Base-by-base conservation (phyloP, 2,888 invertebrate species). In the Leucophora obtusa region DNA sequence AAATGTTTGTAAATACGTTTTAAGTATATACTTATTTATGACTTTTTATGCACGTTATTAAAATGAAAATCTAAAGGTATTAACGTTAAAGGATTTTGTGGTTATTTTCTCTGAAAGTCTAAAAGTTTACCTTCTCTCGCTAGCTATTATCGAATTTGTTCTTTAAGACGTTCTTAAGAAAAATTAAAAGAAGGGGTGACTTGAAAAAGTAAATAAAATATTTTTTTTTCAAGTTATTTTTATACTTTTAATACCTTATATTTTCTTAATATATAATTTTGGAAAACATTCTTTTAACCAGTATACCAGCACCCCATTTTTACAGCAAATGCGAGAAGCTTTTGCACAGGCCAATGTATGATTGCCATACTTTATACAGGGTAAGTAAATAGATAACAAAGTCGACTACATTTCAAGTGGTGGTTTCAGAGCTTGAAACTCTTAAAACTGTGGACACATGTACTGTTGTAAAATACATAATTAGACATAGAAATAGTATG, bases 21-120 rank as follows among this genome's bases (percentile, higher is more conserved):
- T 53, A 53, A 1, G 4, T 24, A 7, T 24, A 56, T 62, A 28
- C 15, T 35, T 69, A 50, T 62, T 75, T 75, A 69, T 35, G 60
- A 66, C 33, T 74, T 54, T 62, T 62, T 47, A 50, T 68, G 63
- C 68, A 54, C 50, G 54, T 51, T 69, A 63, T 62, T 68, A 69
- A 75, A 62, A 68, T 62, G 53, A 54, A 69, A 75, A 75, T 75
- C 68, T 62, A 62, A 69, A 50, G 56, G 62, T 62, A 69, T 69
- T 62, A 69, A 75, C 62, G 62, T 68, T 68, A 75, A 75, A 62
- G 68, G 68, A 62, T 69, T 75, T 75, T 68, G 68, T 54, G 68
- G 62, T 69, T 69, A 62, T 62, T 56, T 69, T 33, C 62, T 69
- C 62, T 69, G 47, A 33, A 54, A 53, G 59, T 50, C 35, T 28